phyloP scores from a whole-genome alignment of 2,113 vertebrate species.

The Laticauda colubrina region DNA sequence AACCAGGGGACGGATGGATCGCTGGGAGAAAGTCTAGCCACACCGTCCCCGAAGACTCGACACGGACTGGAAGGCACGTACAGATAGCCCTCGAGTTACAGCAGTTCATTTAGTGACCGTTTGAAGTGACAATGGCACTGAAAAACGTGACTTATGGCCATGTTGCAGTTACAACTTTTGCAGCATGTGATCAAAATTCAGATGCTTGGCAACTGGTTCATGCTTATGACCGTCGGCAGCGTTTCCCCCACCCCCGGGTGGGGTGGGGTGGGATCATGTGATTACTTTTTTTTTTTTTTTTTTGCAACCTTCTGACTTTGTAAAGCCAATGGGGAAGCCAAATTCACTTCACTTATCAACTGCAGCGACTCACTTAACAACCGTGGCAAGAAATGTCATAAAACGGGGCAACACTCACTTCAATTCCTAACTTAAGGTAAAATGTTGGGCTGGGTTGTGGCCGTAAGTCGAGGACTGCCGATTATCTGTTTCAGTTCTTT shows the following conservation, averaged over 20 bases:
- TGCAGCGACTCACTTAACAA: background rate
- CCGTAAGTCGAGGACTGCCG: background rate
- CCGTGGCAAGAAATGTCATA: background rate
- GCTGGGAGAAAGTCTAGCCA: background rate
- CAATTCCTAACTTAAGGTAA: background rate
- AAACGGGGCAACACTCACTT: background rate
- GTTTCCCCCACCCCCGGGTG: background rate
- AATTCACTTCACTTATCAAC: background rate
- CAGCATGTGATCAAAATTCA: background rate
- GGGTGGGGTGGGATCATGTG: background rate
- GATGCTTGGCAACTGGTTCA: background rate
- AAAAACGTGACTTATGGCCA: background rate
- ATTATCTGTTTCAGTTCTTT: background rate
- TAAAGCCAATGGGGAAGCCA: background rate
- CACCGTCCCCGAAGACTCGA: background rate
- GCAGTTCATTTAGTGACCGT: background rate
- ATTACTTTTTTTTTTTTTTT: background rate
- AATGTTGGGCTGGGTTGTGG: background rate
- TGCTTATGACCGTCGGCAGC: background rate
- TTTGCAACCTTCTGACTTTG: background rate
- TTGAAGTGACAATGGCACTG: background rate
- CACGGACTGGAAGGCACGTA: background rate
- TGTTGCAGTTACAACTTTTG: background rate
- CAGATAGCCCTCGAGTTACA: background rate
- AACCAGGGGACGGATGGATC: background rate